Percentiles rank a stretch among this genome's conserved stretches.
These are phyloP conservation scores for Conistra vaccinii DNA, from an alignment of 2,888 invertebrate species.

Conservation along the genomic window DNA sequence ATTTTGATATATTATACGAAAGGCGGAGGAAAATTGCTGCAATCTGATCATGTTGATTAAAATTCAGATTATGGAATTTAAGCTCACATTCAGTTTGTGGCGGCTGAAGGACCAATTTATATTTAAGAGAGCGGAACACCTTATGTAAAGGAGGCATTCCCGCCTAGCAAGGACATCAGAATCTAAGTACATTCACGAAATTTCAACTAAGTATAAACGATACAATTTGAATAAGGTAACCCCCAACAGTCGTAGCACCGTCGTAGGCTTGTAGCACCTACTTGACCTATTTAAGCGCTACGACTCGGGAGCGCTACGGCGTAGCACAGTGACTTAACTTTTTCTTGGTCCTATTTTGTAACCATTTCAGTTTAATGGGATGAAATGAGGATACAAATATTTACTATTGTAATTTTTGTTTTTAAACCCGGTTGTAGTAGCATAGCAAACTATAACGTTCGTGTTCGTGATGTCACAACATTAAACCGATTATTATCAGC, in stretches of 20 bases:
- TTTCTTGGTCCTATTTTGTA: background rate
- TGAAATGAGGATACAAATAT: background rate
- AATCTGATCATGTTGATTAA: slow-evolving; percentile 56
- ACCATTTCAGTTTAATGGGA: background rate
- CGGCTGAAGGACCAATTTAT: slow-evolving; percentile 40
- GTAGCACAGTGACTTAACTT: slow-evolving; percentile 5
- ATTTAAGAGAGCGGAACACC: slow-evolving; percentile 37
- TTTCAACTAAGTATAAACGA: background rate
- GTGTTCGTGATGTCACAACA: slow-evolving; percentile 29
- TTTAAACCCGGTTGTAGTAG: slow-evolving; percentile 10
- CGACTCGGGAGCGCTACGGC: slow-evolving; percentile 41
- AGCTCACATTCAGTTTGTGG: slow-evolving; percentile 18
- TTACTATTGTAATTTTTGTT: background rate
- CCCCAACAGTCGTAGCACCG: slow-evolving; percentile 14
- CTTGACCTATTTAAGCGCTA: slow-evolving; percentile 39
- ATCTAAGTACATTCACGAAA: slow-evolving; percentile 11
- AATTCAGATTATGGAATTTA: slow-evolving; percentile 48
- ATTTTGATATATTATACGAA: slow-evolving; percentile 54
- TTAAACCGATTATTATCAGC: slow-evolving; percentile 27
- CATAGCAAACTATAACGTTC: slow-evolving; percentile 9
- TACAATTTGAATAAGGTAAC: background rate
- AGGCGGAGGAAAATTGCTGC: slow-evolving; percentile 53
- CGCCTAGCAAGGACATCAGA: slow-evolving; percentile 29
- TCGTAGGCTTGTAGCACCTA: slow-evolving; percentile 29
- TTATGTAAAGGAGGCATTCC: slow-evolving; percentile 27